Base-by-base conservation (phyloP, 2,113 vertebrate species). In the Ceyx cyanopectus region DNA sequence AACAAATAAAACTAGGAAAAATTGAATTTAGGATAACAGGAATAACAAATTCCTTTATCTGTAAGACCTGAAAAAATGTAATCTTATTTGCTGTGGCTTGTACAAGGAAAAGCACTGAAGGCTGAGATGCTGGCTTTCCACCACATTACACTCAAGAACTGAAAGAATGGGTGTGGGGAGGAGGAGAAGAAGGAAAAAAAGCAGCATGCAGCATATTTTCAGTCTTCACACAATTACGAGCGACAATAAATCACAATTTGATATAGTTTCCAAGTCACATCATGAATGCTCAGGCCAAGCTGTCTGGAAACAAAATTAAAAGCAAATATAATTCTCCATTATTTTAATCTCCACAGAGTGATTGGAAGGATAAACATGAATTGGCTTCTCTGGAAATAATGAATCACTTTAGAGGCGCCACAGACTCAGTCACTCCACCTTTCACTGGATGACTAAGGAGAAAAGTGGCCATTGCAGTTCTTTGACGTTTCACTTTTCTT, bases 301-400 rank as follows among this genome's bases (percentile, higher is more conserved):
- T 85, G 92, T 94, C 95, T 97, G 96, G 94, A 96, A 96, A 96
- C 68, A 96, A 97, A 97, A 97, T 97, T 95, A 96, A 97, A 97
- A 96, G 95, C 93, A 96, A 97, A 96, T 92, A 95, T 80, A 91
- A 95, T 94, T 97, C 94, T 85, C 87, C 91, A 94, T 94, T 95
- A 96, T 96, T 93, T 92, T 94, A 95, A 93, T 93, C 86, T 95
- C 92, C 75, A 77, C 78, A 90, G 90, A 94, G 84, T 4, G 78
- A 91, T 95, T 65, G 87, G 83, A 96, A 93, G 91, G 81, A 93
- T 86, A 93, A 96, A 97, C 85, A 95, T 77, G 90, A 92, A 93
- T 82, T 93, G 92, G 85, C 95, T 89, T 83, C 93, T 94, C 94
- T 96, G 96, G 95, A 97, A 96, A 96, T 92, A 92, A 88, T 93